phyloP scores from a whole-genome alignment of 2,888 invertebrate genomes.

The Chloroclystis v-ata region DNA sequence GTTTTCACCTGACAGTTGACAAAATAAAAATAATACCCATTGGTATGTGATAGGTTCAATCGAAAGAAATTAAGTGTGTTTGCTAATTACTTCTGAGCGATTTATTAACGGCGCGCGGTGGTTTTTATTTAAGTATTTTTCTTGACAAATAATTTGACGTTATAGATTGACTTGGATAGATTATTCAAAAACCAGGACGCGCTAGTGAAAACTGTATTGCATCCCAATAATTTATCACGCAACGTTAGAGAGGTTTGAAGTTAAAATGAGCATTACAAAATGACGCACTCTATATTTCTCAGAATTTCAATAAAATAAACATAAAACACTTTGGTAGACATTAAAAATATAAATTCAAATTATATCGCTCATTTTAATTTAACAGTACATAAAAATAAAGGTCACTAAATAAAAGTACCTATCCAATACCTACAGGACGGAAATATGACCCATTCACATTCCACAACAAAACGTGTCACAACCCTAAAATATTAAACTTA shows the following conservation, averaged over 20 bases:
- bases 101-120: neutral
- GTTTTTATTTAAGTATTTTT: too few species aligned
- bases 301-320: neutral
- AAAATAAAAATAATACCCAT: slow-evolving; percentile 2
- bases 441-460: slow-evolving; percentile 4
- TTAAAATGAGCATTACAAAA: neutral
- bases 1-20: slow-evolving; percentile 25
- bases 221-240: too few species aligned
- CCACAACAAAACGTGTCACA: neutral
- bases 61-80: neutral
- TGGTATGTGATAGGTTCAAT: neutral
- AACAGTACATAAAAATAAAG: neutral
- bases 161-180: too few species aligned
- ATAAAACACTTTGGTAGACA: neutral
- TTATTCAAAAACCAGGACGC: too few species aligned
- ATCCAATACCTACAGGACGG: neutral
- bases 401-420: neutral
- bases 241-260: too few species aligned
- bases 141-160: too few species aligned
- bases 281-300: neutral
- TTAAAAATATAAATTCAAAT: neutral
- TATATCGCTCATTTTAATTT: neutral
- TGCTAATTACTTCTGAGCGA: neutral
- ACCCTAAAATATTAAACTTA: neutral
- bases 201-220: too few species aligned